A percentile compares a stretch with the other conserved stretches of the same genome.
Evolutionary conservation across 2,113 vertebrate species (phyloP).

Genomic region (Xenopus tropicalis): DNA sequence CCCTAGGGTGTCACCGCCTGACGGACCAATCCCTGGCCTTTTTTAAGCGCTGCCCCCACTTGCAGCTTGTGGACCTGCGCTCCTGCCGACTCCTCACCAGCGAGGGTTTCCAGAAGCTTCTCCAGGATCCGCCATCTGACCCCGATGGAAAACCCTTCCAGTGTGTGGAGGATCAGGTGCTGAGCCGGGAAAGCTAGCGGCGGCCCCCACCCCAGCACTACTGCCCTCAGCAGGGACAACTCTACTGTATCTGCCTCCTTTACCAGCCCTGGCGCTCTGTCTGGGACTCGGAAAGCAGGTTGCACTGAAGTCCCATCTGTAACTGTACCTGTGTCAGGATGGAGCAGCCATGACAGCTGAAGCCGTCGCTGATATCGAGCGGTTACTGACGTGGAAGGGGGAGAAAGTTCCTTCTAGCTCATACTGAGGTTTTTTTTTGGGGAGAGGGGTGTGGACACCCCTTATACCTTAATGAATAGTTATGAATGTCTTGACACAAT

Average conservation of each 20-base stretch:
- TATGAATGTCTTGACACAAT: neutral
- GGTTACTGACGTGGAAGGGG: slow-evolving; percentile 9
- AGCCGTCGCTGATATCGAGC: neutral
- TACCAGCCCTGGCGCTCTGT: neutral
- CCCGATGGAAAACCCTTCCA: slow-evolving; percentile 32
- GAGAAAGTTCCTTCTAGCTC: slow-evolving; percentile 26
- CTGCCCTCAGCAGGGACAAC: slow-evolving; percentile 30
- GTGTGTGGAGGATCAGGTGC: slow-evolving; percentile 36
- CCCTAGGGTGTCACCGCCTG: slow-evolving; percentile 32
- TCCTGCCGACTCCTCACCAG: slow-evolving; percentile 37
- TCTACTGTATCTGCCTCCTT: slow-evolving; percentile 44
- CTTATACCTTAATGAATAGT: slow-evolving; percentile 6
- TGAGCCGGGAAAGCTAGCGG: slow-evolving; percentile 37
- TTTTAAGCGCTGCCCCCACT: slow-evolving; percentile 32
- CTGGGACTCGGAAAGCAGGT: slow-evolving; percentile 19
- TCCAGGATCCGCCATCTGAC: slow-evolving; percentile 28
- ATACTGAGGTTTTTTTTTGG: neutral
- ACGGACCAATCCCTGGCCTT: slow-evolving; percentile 41
- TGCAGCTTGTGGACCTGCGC: slow-evolving; percentile 28
- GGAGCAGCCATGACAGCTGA: slow-evolving; percentile 6
- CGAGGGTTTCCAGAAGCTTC: slow-evolving; percentile 35
- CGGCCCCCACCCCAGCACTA: slow-evolving; percentile 9
- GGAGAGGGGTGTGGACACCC: slow-evolving; percentile 15
- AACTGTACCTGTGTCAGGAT: neutral
- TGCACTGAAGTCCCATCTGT: slow-evolving; percentile 29